Evolutionary conservation across 2,888 invertebrate species (phyloP), one percentile per base, ranked within the genome.

Genomic region (Drosophila dives): DNA sequence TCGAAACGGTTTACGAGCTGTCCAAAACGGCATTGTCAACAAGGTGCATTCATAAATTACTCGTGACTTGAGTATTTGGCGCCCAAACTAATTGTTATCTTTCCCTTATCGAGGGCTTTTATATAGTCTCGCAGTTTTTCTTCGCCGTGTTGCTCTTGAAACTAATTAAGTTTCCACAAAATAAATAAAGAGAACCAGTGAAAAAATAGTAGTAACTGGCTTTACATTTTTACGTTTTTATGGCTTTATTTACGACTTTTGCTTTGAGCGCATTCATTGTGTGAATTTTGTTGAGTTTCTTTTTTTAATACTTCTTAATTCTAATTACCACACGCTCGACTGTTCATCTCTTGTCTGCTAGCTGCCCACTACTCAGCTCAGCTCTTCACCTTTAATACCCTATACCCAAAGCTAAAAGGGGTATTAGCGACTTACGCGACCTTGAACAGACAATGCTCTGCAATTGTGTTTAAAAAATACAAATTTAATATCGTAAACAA

Each of bases 221-320:
- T 84, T 78, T 86, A 88, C 86, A 74, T 71, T 77, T 75, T 71
- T 73, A 86, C 86, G 71, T 75, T 77, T 77, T 86, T 86, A 86
- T 86, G 80, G 76, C 82, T 74, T 83, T 86, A 89, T 86, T 86
- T 86, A 86, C 86, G 86, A 86, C 80, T 75, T 72, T 72, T 63
- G 59, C 68, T 70, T 68, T 69, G 75, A 78, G 64, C 63, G 70
- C 72, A 86, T 82, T 85, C 72, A 86, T 82, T 85, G 88, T 85
- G 86, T 85, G 86, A 83, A 88, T 75, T 80, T 77, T 69, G 74
- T 72, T 69, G 75, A 79, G 77, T 78, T 79, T 81, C 71, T 82
- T 83, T 82, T 83, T 87, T 85, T 87, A 85, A 85, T 85, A 81
- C 80, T 79, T 85, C 88, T 85, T 86, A 81, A 85, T 85, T 87